A percentile compares a stretch with the other conserved stretches of the same genome.
Conservation (phyloP, 1,140 invertebrate species). For the Panagrolaimus sp. region DNA sequence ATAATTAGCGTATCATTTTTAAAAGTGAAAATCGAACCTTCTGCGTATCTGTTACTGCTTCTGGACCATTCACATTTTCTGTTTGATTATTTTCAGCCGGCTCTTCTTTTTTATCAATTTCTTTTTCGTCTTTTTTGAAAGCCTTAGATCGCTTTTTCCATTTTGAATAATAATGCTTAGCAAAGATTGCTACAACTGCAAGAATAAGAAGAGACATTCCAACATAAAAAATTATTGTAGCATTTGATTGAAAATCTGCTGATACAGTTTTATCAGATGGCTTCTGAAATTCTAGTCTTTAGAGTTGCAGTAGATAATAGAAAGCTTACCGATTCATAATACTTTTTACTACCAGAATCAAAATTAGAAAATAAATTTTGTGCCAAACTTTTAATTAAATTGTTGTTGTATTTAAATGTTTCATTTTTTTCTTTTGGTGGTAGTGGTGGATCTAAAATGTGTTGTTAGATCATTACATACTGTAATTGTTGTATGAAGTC, state of each 20-base stretch:
- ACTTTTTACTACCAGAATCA: neutral
- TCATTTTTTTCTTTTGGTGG: neutral
- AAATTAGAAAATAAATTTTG: conserved; percentile 8
- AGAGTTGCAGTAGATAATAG: no score
- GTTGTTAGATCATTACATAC: neutral
- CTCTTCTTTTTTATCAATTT: no score
- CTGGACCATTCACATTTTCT: no score
- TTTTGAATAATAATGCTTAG: neutral
- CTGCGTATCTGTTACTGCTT: no score
- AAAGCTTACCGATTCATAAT: neutral
- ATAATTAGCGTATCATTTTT: no score
- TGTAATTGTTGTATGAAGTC: neutral
- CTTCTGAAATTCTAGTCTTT: neutral
- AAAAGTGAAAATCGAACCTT: no score
- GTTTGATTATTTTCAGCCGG: no score
- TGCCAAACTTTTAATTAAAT: conserved; percentile 16
- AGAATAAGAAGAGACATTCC: neutral
- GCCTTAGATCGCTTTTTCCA: neutral
- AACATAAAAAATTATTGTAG: neutral
- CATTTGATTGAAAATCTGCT: neutral
- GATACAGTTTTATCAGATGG: neutral
- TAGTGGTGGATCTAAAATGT: neutral
- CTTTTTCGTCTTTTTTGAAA: no score
- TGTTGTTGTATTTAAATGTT: neutral
- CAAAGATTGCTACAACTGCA: neutral